Evolutionary conservation across 2,113 vertebrate species (phyloP).

Genomic region (Paramisgurnus dabryanus): DNA sequence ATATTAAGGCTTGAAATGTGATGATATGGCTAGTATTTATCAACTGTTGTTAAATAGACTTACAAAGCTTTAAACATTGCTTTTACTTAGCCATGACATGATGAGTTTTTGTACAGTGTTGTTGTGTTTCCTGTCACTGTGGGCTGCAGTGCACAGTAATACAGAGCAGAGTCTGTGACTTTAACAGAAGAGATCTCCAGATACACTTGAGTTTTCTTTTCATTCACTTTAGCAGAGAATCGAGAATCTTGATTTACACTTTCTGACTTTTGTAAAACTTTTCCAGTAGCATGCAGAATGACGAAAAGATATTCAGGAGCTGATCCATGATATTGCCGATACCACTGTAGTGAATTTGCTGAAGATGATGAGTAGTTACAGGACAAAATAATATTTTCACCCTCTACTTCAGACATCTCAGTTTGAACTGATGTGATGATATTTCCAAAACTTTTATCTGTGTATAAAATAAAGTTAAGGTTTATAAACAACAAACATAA

Average conservation of each 20-base stretch:
- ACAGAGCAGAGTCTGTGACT: no score
- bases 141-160: no score
- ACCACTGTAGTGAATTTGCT: slow-evolving; percentile 2
- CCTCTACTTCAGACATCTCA: not conserved
- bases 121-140: no score
- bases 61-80: no score
- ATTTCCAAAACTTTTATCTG: not conserved
- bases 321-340: slow-evolving; percentile 7
- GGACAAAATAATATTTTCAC: slow-evolving; percentile 1
- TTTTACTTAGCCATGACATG: no score
- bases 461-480: not conserved
- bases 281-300: not conserved
- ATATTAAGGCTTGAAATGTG: no score
- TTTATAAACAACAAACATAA: no score
- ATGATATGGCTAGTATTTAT: no score
- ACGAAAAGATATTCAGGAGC: not conserved
- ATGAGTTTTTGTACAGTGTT: no score
- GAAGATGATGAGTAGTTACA: slow-evolving; percentile 13
- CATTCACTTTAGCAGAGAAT: not conserved
- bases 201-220: not conserved
- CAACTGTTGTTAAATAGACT: no score
- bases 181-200: no score
- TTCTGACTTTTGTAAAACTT: not conserved
- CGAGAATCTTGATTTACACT: not conserved
- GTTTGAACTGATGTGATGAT: not conserved